Conservation (phyloP, 2,797 vertebrate genomes). For the Gymnoscopelus braueri region DNA sequence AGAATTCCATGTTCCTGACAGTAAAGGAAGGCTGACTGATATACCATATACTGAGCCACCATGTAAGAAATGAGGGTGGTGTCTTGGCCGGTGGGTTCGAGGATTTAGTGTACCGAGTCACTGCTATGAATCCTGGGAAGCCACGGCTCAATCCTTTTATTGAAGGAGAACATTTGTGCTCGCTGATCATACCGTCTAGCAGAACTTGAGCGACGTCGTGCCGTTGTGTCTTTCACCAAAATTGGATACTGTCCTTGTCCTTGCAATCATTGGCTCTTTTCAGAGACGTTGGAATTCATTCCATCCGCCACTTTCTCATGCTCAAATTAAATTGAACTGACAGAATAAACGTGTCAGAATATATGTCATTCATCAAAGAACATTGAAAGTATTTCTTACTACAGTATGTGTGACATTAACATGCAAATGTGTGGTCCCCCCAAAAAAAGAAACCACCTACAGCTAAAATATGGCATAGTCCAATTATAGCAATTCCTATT, state of each 20-base stretch:
- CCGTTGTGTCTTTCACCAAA: slow-evolving; percentile 54
- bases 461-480: slow-evolving; percentile 8
- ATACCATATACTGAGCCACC: slow-evolving; percentile 1
- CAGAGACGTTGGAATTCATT: slow-evolving; percentile 57
- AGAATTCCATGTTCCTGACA: too few relatives aligned
- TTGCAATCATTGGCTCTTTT: slow-evolving; percentile 70
- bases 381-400: not conserved
- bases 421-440: too few relatives aligned
- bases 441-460: slow-evolving; percentile 15
- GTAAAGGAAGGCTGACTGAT: slow-evolving; percentile 3
- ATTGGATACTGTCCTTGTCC: slow-evolving; percentile 64
- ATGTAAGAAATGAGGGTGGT: slow-evolving; percentile 23
- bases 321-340: slow-evolving; percentile 54
- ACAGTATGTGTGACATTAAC: too few relatives aligned
- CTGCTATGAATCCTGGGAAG: slow-evolving; percentile 54
- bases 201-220: slow-evolving; percentile 52
- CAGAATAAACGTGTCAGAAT: slow-evolving; percentile 40
- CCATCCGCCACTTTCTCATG: slow-evolving; percentile 51
- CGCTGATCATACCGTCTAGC: slow-evolving; percentile 68
- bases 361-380: slow-evolving; percentile 39
- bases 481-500: not conserved
- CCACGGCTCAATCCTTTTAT: slow-evolving; percentile 55
- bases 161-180: slow-evolving; percentile 59
- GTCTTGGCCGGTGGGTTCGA: slow-evolving; percentile 37
- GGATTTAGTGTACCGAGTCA: slow-evolving; percentile 50